phyloP scores from a whole-genome alignment of 2,113 vertebrate species.

The Ochotona curzoniae region DNA sequence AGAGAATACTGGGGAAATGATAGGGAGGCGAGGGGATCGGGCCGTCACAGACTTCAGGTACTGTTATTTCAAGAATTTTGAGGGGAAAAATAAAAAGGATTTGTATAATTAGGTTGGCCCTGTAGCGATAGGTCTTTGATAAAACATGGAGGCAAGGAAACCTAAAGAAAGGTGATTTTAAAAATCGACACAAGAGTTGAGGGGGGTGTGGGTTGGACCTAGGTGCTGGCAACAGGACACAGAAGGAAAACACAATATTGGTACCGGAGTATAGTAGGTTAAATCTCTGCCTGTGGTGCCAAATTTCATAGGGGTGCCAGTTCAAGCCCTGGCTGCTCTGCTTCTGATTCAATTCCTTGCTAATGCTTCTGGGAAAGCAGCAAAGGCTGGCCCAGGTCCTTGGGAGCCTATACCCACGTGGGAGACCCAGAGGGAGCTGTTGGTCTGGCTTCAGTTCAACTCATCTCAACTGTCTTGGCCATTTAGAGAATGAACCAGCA shows the following conservation, averaged over 20 bases:
- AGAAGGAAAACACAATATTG: background rate
- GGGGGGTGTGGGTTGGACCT: background rate
- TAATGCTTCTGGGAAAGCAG: too few relatives aligned
- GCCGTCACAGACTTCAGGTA: background rate
- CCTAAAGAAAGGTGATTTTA: background rate
- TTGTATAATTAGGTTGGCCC: background rate
- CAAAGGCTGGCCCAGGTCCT: too few relatives aligned
- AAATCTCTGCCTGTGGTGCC: too few relatives aligned
- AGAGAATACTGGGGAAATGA: background rate
- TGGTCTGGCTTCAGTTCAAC: too few relatives aligned
- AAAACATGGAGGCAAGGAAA: background rate
- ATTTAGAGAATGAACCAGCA: too few relatives aligned
- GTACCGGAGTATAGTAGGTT: too few relatives aligned
- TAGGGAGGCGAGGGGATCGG: background rate
- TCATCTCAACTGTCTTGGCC: too few relatives aligned
- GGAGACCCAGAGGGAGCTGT: too few relatives aligned
- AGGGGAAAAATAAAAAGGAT: background rate
- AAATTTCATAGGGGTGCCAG: too few relatives aligned
- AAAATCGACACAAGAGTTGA: background rate
- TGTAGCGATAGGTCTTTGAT: background rate
- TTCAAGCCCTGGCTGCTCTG: too few relatives aligned
- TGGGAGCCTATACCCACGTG: too few relatives aligned
- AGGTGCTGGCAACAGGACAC: background rate
- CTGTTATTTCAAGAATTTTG: background rate
- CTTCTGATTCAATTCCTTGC: too few relatives aligned